phyloP scores from a whole-genome alignment of 2,113 vertebrate species.

The Rhynchomys soricoides region DNA sequence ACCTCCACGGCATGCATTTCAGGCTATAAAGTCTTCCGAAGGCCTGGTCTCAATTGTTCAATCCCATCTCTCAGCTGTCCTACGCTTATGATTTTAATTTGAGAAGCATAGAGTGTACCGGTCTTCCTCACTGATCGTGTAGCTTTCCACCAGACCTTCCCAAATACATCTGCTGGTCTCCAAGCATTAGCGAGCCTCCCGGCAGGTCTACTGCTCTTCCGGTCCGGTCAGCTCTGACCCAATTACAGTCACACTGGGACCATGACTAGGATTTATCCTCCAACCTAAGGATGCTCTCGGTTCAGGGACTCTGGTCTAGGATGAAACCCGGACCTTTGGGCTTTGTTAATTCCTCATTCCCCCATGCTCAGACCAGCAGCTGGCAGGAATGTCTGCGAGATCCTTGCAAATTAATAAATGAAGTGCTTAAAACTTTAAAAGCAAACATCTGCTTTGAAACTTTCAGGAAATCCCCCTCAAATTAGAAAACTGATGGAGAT shows the following conservation, averaged over 20 bases:
- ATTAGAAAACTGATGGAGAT: neutral
- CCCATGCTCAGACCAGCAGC: neutral
- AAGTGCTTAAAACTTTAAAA: conserved; percentile 8
- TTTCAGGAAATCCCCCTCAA: conserved; percentile 28
- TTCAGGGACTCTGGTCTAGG: neutral
- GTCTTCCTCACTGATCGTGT: neutral
- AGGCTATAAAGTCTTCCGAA: neutral
- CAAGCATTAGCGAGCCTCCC: neutral
- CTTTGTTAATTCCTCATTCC: conserved; percentile 13
- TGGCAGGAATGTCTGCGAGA: neutral
- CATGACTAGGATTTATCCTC: neutral
- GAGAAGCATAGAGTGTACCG: neutral
- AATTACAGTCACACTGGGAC: neutral
- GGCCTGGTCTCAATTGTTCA: neutral
- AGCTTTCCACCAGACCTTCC: neutral
- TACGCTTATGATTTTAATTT: neutral
- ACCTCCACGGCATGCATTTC: neutral
- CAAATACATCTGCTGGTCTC: neutral
- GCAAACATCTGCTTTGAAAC: conserved; percentile 4
- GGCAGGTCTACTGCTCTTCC: neutral
- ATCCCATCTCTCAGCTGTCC: neutral
- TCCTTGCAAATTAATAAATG: conserved; percentile 5
- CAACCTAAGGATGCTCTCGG: neutral
- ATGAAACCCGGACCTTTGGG: neutral
- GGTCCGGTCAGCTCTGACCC: neutral